Evolutionary conservation across 1,140 invertebrate species (phyloP), one percentile per base, ranked within the genome.

Genomic region (Bilobella aurantiaca): DNA sequence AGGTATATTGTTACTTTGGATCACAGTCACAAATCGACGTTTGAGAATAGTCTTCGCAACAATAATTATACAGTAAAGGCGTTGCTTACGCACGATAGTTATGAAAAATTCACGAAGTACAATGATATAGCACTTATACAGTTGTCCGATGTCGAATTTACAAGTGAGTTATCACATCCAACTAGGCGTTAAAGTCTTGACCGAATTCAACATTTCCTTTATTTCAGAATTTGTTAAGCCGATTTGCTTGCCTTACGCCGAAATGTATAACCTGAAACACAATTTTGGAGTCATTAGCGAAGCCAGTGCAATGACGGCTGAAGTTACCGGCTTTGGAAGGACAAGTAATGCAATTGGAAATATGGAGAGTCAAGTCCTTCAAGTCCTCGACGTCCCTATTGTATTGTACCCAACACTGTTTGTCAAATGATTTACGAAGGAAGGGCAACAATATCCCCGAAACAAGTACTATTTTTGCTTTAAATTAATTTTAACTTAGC

Each of bases 71-170:
- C n/a, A n/a, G n/a, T n/a, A n/a, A n/a, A n/a, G n/a, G n/a, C n/a
- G n/a, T n/a, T n/a, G n/a, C n/a, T n/a, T n/a, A n/a, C n/a, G n/a
- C n/a, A n/a, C n/a, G n/a, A n/a, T n/a, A n/a, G n/a, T n/a, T n/a
- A n/a, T n/a, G n/a, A n/a, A n/a, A n/a, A n/a, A n/a, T n/a, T 75
- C 0, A 78, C 64, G 1, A 72, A 81, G 1, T 75, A 75, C 30
- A 82, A 86, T 71, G 86, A 88, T 69, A 83, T 88, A 59, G 86
- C 81, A 1, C 73, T 88, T 1, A 76, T 87, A 47, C 78, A 83
- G 71, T 74, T 86, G 0, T 66, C 73, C 60, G 75, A 79, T 1
- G 80, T 81, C 1, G 76, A 83, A 67, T 81, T 85, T 65, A 49
- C 32, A 12, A 42, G 62, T 63, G 27, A 63, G 21, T 63, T 31